A percentile compares a stretch with the other conserved stretches of the same genome.
phyloP scores from a whole-genome alignment of 2,888 invertebrate genomes.

The Idaea aversata region DNA sequence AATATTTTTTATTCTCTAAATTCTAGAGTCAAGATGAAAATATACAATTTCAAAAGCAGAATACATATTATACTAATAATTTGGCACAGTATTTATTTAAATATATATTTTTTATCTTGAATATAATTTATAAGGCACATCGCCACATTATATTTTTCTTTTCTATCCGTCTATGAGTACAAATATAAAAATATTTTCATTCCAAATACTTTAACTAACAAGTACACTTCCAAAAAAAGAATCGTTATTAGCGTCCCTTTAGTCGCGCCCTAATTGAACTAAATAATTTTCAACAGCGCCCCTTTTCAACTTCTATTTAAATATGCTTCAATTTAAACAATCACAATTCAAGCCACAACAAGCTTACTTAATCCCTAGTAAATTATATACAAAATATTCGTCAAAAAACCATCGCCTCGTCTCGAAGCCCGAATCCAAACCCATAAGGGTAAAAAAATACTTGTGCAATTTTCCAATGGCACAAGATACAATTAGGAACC shows the following conservation, averaged over 20 bases:
- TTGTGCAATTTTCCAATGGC: constrained; percentile 55
- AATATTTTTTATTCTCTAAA: background rate
- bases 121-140: constrained; percentile 63
- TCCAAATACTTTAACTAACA: constrained; percentile 22
- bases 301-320: constrained; percentile 1
- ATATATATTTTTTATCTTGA: constrained; percentile 25
- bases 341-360: constrained; percentile 23
- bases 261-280: background rate
- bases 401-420: constrained; percentile 47
- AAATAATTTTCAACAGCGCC: background rate
- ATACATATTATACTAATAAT: constrained; percentile 24
- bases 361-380: constrained; percentile 20
- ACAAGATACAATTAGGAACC: constrained; percentile 43
- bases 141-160: constrained; percentile 38
- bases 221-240: constrained; percentile 11
- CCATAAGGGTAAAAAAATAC: constrained; percentile 41
- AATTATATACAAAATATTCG: constrained; percentile 45
- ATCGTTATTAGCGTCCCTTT: background rate
- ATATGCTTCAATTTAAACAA: constrained; percentile 7
- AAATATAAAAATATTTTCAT: constrained; percentile 23
- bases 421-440: constrained; percentile 35
- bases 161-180: constrained; percentile 9
- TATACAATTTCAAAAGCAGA: background rate
- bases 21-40: background rate
- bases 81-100: constrained; percentile 51